Evolutionary conservation across 2,113 vertebrate genomes (phyloP).

Genomic region (Microtus ochrogaster): DNA sequence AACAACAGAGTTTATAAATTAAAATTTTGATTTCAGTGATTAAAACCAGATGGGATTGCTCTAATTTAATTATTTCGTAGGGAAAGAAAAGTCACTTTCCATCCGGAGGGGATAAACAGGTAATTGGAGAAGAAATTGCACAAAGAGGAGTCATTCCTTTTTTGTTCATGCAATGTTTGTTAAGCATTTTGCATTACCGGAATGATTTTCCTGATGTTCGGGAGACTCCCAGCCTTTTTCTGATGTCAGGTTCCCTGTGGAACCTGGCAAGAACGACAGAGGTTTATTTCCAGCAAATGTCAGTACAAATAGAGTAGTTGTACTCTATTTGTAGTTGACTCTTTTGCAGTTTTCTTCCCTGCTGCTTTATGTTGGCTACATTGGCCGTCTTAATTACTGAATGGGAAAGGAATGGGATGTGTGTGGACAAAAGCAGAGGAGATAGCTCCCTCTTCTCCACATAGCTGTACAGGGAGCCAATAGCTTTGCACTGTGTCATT

Average conservation of each 20-base stretch:
- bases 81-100: not conserved
- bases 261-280: not conserved
- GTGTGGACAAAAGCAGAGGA: not conserved
- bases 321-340: not conserved
- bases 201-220: slow-evolving; percentile 1
- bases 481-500: not conserved
- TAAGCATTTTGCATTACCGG: not conserved
- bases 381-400: slow-evolving; percentile 25
- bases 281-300: not conserved
- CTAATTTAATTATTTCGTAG: slow-evolving; percentile 40
- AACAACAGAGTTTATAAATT: slow-evolving; percentile 12
- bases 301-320: not conserved
- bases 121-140: not conserved
- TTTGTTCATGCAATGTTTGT: not conserved
- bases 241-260: slow-evolving; percentile 29
- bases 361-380: not conserved
- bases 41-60: slow-evolving; percentile 26
- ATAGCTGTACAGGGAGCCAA: not conserved
- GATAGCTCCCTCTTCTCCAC: slow-evolving; percentile 8
- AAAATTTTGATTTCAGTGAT: not conserved
- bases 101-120: slow-evolving; percentile 6
- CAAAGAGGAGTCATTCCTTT: not conserved
- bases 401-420: not conserved
- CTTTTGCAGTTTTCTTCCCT: not conserved
- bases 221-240: not conserved